A percentile compares a stretch with the other conserved stretches of the same genome.
Conservation (phyloP, 2,113 vertebrate species). For the Pogonocichla stellata region DNA sequence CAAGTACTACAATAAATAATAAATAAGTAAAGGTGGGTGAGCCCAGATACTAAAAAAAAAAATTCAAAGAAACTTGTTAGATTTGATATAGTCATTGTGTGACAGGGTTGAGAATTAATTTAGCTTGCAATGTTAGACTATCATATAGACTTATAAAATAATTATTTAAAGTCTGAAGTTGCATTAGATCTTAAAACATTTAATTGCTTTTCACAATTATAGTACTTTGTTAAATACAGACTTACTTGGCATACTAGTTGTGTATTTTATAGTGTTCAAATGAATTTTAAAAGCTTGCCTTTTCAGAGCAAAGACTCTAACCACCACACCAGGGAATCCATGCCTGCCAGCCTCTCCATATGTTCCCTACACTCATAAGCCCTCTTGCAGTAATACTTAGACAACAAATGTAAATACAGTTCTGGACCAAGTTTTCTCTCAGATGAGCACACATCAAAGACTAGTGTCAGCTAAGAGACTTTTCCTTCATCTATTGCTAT, state of each 20-base stretch:
- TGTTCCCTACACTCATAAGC: constrained; percentile 59
- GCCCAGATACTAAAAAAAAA: not conserved
- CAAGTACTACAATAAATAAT: not conserved
- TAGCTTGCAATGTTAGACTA: not conserved
- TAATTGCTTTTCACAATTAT: not conserved
- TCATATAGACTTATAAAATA: not conserved
- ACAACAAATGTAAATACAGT: constrained; percentile 72
- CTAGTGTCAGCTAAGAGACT: constrained; percentile 44
- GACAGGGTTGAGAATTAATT: not conserved
- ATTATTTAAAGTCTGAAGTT: not conserved
- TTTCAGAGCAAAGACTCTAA: constrained; percentile 56
- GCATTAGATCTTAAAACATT: constrained; percentile 5
- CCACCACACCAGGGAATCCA: constrained; percentile 66
- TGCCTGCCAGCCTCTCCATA: constrained; percentile 71
- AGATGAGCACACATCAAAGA: constrained; percentile 74
- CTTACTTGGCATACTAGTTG: constrained; percentile 28
- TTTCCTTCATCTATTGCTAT: constrained; percentile 52
- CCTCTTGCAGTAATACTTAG: constrained; percentile 64
- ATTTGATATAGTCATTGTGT: not conserved
- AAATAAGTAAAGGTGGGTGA: not conserved
- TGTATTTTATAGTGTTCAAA: constrained; percentile 61
- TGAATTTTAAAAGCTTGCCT: constrained; percentile 69
- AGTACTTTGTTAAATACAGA: constrained; percentile 61
- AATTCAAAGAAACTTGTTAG: not conserved
- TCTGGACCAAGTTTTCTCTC: constrained; percentile 69